Evolutionary conservation across 2,888 invertebrate species (phyloP).

Genomic region (Rhingia rostrata): DNA sequence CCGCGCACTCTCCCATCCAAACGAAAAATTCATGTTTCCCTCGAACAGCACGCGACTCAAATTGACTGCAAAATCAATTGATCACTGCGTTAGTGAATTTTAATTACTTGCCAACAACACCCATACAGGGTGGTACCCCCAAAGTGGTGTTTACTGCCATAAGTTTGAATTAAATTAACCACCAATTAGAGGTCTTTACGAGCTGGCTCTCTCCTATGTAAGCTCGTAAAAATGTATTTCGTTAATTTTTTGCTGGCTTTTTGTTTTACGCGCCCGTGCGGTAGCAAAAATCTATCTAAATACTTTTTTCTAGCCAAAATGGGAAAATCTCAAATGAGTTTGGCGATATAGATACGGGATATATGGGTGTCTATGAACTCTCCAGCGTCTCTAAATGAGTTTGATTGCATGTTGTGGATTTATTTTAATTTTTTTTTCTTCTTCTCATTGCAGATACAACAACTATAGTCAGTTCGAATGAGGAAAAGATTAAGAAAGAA

Average conservation of each 20-base stretch:
- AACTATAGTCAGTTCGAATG: conserved; percentile 78
- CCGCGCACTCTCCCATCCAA: conserved; percentile 8
- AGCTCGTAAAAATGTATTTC: conserved; percentile 8
- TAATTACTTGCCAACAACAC: conserved; percentile 20
- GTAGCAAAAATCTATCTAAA: conserved; percentile 26
- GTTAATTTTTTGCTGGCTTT: not conserved
- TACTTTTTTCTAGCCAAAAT: conserved; percentile 3
- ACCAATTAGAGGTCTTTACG: conserved; percentile 45
- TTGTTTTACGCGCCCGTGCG: not conserved
- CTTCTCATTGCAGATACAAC: conserved; percentile 77
- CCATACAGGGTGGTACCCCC: not conserved
- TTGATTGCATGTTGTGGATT: conserved; percentile 49
- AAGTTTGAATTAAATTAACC: conserved; percentile 55
- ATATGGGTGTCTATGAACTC: conserved; percentile 28
- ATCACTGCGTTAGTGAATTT: conserved; percentile 29
- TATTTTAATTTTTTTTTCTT: conserved; percentile 40
- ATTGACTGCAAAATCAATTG: conserved; percentile 24
- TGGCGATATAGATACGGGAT: not conserved
- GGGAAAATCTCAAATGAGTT: conserved; percentile 4
- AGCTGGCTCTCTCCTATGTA: conserved; percentile 13
- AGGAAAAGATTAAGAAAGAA: conserved; percentile 81
- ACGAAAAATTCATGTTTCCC: conserved; percentile 4
- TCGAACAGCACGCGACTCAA: conserved; percentile 45
- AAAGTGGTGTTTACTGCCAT: conserved; percentile 25
- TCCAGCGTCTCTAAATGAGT: not conserved